These are phyloP conservation scores for Emydura subglobosa DNA, from an alignment of 2,113 vertebrate species.

Conservation along the genomic window DNA sequence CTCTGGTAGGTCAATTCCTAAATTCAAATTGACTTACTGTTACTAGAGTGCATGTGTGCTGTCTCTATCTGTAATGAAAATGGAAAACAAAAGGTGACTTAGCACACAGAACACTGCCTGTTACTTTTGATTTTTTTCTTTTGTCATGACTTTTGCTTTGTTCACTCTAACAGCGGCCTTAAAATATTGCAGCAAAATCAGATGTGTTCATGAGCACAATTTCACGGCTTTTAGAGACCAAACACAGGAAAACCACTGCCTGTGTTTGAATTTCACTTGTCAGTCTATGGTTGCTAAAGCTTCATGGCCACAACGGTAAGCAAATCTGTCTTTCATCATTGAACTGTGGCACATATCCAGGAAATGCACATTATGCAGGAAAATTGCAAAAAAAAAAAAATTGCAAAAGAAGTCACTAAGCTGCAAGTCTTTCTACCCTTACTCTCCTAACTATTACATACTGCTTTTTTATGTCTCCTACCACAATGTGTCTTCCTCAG, in stretches of 20 bases:
- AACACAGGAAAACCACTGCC: not conserved
- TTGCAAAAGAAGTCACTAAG: not conserved
- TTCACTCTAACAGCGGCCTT: not conserved
- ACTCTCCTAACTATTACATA: slow-evolving; percentile 1
- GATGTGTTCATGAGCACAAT: not conserved
- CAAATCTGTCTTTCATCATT: not conserved
- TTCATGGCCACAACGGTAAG: not conserved
- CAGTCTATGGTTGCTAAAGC: not conserved
- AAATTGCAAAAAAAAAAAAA: not conserved
- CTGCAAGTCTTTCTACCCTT: not conserved
- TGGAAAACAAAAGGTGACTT: not conserved
- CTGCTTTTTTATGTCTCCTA: not conserved
- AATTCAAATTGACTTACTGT: not conserved
- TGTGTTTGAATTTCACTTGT: not conserved
- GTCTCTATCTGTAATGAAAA: not conserved
- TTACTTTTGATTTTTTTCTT: not conserved
- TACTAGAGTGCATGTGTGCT: not conserved
- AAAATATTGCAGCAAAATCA: not conserved
- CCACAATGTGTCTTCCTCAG: not conserved
- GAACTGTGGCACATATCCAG: not conserved
- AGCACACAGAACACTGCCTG: not conserved
- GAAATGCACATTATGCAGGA: not conserved
- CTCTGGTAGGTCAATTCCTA: not conserved
- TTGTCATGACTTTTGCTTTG: not conserved
- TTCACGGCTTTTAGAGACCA: not conserved